Evolutionary conservation across 2,113 vertebrate species (phyloP).

Genomic region (Puma concolor): DNA sequence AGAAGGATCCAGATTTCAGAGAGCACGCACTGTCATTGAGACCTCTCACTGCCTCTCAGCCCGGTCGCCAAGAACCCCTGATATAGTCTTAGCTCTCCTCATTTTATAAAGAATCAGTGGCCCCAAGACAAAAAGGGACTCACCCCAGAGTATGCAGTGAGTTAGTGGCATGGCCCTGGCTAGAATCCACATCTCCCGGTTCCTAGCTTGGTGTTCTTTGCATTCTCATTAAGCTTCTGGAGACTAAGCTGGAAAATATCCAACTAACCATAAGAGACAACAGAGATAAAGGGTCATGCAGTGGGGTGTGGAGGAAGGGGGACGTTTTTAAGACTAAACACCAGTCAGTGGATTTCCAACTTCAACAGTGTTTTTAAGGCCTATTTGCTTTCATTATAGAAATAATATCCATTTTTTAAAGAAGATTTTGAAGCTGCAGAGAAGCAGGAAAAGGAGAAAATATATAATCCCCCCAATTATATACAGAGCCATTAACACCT

Average conservation of each 20-base stretch:
- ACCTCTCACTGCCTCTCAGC: background rate
- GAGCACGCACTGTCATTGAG: background rate
- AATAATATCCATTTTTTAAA: constrained; percentile 3
- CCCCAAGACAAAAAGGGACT: background rate
- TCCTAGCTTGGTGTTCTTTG: background rate
- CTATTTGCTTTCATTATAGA: constrained; percentile 15
- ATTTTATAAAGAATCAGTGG: background rate
- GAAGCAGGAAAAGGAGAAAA: constrained; percentile 23
- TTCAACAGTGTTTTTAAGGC: constrained; percentile 7
- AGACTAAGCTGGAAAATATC: background rate
- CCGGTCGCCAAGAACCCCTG: background rate
- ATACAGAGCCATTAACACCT: constrained; percentile 29
- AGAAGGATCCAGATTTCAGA: background rate
- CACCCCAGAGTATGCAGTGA: background rate
- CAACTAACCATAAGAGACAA: background rate
- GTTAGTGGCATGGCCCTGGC: background rate
- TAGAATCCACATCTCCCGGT: background rate
- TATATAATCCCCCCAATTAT: constrained; percentile 15
- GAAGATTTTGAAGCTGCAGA: constrained; percentile 32
- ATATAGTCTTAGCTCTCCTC: background rate
- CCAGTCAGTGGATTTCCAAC: background rate
- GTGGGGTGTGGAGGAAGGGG: background rate
- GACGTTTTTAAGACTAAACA: background rate
- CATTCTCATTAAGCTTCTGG: background rate
- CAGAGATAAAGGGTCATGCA: background rate